phyloP scores from a whole-genome alignment of 1,140 invertebrate genomes.

The Caenorhabditis briggsae region DNA sequence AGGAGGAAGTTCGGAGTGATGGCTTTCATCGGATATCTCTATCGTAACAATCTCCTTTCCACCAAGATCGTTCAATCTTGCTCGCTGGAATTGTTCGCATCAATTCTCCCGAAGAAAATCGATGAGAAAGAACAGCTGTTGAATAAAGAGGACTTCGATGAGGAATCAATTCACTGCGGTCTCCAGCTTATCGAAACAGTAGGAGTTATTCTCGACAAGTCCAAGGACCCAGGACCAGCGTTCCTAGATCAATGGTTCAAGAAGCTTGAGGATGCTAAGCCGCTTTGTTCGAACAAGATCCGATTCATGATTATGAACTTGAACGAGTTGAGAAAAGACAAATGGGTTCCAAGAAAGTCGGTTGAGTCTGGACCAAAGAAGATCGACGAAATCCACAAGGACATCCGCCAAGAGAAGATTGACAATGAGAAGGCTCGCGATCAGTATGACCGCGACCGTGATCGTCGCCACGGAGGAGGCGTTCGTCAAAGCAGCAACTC shows the following conservation, averaged over 20 bases:
- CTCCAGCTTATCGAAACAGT: constrained; percentile 63
- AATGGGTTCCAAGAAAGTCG: constrained; percentile 63
- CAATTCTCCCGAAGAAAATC: background rate
- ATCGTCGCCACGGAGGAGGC: constrained; percentile 25
- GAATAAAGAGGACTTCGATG: constrained; percentile 3
- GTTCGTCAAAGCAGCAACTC: constrained; percentile 52
- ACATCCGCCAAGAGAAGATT: constrained; percentile 53
- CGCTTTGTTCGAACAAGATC: constrained; percentile 56
- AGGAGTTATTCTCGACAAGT: constrained; percentile 16
- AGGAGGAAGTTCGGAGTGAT: constrained; percentile 69
- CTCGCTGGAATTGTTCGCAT: constrained; percentile 56
- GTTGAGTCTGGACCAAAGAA: constrained; percentile 64
- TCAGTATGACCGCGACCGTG: constrained; percentile 52
- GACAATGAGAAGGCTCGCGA: constrained; percentile 30
- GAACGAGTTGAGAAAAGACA: constrained; percentile 59
- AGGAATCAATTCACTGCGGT: constrained; percentile 63
- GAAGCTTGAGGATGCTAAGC: background rate
- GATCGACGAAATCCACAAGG: constrained; percentile 61
- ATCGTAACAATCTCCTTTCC: constrained; percentile 29
- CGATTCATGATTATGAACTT: constrained; percentile 65
- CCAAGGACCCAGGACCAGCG: background rate
- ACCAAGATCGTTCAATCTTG: constrained; percentile 61
- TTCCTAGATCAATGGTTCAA: constrained; percentile 48
- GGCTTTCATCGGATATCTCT: constrained; percentile 65
- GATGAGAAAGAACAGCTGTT: background rate